These are phyloP conservation scores for Acanthosepion lycidas DNA, from an alignment of 2,888 invertebrate genomes.

Conservation along the genomic window DNA sequence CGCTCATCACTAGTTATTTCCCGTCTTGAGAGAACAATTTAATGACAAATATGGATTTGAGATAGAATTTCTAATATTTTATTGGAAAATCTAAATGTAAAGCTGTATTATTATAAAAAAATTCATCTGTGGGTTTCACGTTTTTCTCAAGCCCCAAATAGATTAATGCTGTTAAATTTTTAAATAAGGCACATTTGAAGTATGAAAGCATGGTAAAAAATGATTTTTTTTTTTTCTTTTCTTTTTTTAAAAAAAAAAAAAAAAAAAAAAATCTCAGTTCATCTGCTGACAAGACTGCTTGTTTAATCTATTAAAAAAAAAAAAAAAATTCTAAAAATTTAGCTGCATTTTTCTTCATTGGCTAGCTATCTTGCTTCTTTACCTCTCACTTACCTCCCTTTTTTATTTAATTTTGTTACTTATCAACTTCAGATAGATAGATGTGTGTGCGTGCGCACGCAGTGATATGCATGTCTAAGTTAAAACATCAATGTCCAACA, in stretches of 20 bases:
- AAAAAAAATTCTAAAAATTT: background rate
- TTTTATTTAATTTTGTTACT: background rate
- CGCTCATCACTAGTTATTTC: background rate
- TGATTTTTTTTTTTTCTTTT: too few species aligned
- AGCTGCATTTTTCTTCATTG: background rate
- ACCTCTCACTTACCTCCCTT: slow-evolving; percentile 11
- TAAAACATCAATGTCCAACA: background rate
- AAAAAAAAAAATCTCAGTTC: background rate
- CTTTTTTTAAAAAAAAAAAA: too few species aligned
- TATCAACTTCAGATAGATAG: background rate
- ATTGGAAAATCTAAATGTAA: too few species aligned
- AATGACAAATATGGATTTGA: background rate
- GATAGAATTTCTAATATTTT: background rate
- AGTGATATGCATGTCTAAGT: slow-evolving; percentile 7
- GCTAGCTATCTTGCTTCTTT: background rate
- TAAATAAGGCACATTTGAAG: background rate
- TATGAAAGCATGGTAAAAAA: background rate
- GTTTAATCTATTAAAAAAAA: slow-evolving; percentile 17
- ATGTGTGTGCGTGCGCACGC: background rate
- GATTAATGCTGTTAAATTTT: background rate
- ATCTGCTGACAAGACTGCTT: slow-evolving; percentile 44
- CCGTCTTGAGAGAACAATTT: background rate
- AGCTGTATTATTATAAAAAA: background rate
- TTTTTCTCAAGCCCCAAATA: background rate
- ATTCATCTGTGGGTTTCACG: background rate